Conservation (phyloP, 2,113 vertebrate genomes). For the Eidolon helvum region DNA sequence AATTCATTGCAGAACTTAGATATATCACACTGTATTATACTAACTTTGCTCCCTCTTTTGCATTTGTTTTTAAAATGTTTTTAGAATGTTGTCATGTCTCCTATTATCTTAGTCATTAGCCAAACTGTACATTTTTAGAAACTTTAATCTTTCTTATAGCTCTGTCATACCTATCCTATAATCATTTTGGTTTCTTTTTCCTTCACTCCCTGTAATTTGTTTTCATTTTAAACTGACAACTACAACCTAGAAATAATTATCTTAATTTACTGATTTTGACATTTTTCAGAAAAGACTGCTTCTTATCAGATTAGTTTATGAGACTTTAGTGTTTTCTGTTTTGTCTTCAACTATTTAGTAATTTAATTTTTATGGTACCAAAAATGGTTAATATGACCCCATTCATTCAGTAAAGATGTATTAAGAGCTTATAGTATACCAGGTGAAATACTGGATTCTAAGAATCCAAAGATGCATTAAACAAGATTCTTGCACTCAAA, state of each 20-base stretch:
- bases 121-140: slow-evolving; percentile 65
- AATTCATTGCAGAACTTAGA: not conserved
- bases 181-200: slow-evolving; percentile 62
- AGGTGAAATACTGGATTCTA: not conserved
- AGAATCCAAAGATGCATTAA: not conserved
- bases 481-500: not conserved
- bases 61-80: slow-evolving; percentile 55
- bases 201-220: slow-evolving; percentile 56
- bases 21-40: not conserved
- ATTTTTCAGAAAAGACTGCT: not conserved
- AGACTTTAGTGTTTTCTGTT: slow-evolving; percentile 18
- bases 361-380: slow-evolving; percentile 31
- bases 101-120: slow-evolving; percentile 40
- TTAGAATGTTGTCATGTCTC: slow-evolving; percentile 58
- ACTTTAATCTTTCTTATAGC: slow-evolving; percentile 61
- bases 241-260: slow-evolving; percentile 51
- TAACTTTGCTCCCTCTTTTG: not conserved
- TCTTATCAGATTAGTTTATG: not conserved
- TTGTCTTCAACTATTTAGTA: not conserved
- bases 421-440: not conserved
- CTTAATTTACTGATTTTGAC: slow-evolving; percentile 18
- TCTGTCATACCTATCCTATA: slow-evolving; percentile 43
- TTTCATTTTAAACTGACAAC: slow-evolving; percentile 55
- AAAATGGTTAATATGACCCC: slow-evolving; percentile 22
- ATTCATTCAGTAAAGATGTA: not conserved